Evolutionary conservation across 2,797 vertebrate species (phyloP).

Genomic region (Toxotes lorentzi): DNA sequence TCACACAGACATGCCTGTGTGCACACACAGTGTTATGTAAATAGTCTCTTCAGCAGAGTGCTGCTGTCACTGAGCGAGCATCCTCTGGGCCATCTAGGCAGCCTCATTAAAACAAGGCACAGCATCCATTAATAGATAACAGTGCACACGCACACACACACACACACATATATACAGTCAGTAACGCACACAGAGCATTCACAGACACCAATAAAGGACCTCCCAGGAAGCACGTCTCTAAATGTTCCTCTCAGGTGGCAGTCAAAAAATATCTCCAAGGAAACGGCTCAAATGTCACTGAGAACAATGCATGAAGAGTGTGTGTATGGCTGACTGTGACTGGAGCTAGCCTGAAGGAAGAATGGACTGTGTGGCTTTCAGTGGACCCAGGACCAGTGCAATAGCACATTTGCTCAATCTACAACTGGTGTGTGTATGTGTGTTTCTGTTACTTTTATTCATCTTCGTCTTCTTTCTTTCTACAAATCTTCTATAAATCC

Average conservation of each 20-base stretch:
- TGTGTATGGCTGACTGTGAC: slow-evolving; percentile 47
- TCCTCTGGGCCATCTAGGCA: slow-evolving; percentile 85
- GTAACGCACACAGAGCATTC: slow-evolving; percentile 59
- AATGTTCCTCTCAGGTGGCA: slow-evolving; percentile 84
- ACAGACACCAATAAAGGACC: slow-evolving; percentile 78
- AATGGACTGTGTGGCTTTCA: slow-evolving; percentile 45
- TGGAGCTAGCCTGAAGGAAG: slow-evolving; percentile 33
- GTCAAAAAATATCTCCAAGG: slow-evolving; percentile 84
- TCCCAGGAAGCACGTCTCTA: slow-evolving; percentile 77
- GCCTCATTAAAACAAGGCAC: slow-evolving; percentile 87
- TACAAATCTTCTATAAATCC: not conserved
- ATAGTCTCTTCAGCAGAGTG: slow-evolving; percentile 83
- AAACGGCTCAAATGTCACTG: slow-evolving; percentile 83
- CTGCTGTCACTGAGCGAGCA: slow-evolving; percentile 83
- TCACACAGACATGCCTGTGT: slow-evolving; percentile 80
- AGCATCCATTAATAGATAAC: slow-evolving; percentile 82
- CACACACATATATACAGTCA: slow-evolving; percentile 46
- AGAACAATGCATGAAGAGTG: slow-evolving; percentile 62
- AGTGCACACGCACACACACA: slow-evolving; percentile 43
- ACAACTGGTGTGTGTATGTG: not conserved
- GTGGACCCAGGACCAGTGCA: slow-evolving; percentile 12
- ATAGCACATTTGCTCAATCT: slow-evolving; percentile 15
- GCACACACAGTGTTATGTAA: slow-evolving; percentile 87
- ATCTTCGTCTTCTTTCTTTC: not conserved
- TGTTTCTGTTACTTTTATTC: not conserved